Evolutionary conservation across 2,113 vertebrate species (phyloP).

Genomic region (Festucalex cinctus): DNA sequence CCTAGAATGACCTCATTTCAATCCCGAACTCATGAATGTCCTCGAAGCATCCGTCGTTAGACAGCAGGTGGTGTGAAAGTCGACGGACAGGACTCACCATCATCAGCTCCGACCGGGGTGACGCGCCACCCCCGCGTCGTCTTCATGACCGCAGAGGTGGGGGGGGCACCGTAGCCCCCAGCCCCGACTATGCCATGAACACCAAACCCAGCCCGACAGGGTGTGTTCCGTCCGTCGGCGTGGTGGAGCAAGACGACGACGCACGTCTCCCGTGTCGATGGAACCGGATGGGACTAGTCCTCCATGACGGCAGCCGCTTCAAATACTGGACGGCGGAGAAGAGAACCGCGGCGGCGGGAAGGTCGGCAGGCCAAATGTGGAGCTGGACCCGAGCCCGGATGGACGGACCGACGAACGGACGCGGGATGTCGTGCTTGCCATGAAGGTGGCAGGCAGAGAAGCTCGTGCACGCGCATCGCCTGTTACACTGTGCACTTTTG

Average conservation of each 20-base stretch:
- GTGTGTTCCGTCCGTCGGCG: background rate
- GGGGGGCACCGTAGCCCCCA: slow-evolving; percentile 1
- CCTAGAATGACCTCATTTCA: slow-evolving; percentile 27
- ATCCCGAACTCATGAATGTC: background rate
- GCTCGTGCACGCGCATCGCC: background rate
- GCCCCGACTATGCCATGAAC: slow-evolving; percentile 19
- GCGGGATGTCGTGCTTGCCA: slow-evolving; percentile 3
- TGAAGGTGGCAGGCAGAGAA: slow-evolving; percentile 22
- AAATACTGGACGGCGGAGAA: too few species aligned
- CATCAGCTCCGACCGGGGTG: slow-evolving; percentile 34
- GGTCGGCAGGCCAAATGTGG: background rate
- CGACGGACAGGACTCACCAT: slow-evolving; percentile 47
- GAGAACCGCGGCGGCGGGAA: background rate
- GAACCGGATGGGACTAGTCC: slow-evolving; percentile 8
- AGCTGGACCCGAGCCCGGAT: background rate
- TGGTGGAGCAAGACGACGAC: slow-evolving; percentile 6
- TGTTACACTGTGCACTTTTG: background rate
- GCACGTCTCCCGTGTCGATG: slow-evolving; percentile 16
- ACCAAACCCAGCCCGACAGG: slow-evolving; percentile 2
- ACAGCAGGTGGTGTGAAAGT: slow-evolving; percentile 30
- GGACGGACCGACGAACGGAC: slow-evolving; percentile 15
- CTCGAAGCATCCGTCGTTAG: background rate
- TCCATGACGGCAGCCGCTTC: slow-evolving; percentile 6
- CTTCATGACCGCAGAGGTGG: slow-evolving; percentile 18
- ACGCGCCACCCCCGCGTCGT: slow-evolving; percentile 37